These are phyloP conservation scores for Uropsilus gracilis DNA, from an alignment of 2,113 vertebrate species.

Conservation along the genomic window DNA sequence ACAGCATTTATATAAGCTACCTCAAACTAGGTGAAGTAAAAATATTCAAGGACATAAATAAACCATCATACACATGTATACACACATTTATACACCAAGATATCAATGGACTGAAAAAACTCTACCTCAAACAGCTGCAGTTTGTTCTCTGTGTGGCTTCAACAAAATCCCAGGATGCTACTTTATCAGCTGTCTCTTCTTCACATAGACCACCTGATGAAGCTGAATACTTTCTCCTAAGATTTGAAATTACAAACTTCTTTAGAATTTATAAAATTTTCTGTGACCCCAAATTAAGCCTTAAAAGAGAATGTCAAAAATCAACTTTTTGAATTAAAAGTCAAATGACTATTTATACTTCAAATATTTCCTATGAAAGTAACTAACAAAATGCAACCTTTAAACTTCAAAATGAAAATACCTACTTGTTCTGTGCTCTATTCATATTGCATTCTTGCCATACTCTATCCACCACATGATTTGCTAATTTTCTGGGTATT, in stretches of 20 bases:
- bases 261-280: constrained; percentile 61
- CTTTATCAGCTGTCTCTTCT: constrained; percentile 90
- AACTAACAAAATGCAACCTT: constrained; percentile 27
- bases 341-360: neutral
- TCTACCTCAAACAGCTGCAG: constrained; percentile 97
- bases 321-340: constrained; percentile 58
- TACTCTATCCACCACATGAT: constrained; percentile 95
- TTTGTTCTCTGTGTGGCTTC: constrained; percentile 94
- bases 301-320: constrained; percentile 55
- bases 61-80: neutral
- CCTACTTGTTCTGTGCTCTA: constrained; percentile 97
- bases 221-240: constrained; percentile 95
- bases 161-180: constrained; percentile 95
- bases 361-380: neutral
- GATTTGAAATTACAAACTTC: constrained; percentile 74
- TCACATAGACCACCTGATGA: constrained; percentile 93
- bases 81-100: neutral
- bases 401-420: constrained; percentile 67
- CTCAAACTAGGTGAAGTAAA: neutral
- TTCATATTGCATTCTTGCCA: constrained; percentile 99
- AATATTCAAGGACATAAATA: neutral
- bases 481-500: constrained; percentile 94
- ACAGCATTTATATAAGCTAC: neutral
- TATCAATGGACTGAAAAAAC: neutral
- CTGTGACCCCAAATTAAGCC: constrained; percentile 36